A percentile compares a stretch with the other conserved stretches of the same genome.
phyloP scores from a whole-genome alignment of 2,113 vertebrate species.

The Spilogale gracilis region DNA sequence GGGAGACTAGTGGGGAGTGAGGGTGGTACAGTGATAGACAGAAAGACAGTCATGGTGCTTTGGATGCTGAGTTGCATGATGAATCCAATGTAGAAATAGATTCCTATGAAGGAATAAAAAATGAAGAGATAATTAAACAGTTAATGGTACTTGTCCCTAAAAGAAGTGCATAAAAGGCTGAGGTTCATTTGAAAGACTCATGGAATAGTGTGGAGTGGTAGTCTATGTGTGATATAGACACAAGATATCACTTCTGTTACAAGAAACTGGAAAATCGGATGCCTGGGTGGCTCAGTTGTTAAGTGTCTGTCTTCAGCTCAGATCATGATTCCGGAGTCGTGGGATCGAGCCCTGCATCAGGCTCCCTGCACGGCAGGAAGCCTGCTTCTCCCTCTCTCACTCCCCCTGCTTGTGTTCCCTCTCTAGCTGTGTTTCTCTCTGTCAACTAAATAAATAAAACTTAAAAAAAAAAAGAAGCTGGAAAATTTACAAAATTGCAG shows the following conservation, averaged over 20 bases:
- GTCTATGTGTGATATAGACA: not conserved
- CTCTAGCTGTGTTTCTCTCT: too few relatives aligned
- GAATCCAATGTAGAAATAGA: not conserved
- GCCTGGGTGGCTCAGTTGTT: too few relatives aligned
- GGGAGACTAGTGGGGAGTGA: not conserved
- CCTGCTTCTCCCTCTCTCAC: too few relatives aligned
- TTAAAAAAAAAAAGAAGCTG: too few relatives aligned
- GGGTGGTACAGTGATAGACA: not conserved
- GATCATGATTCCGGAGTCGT: too few relatives aligned
- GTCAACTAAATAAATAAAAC: too few relatives aligned
- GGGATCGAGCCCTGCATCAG: too few relatives aligned
- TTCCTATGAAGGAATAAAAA: not conserved
- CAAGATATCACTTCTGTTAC: not conserved
- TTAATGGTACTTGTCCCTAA: not conserved
- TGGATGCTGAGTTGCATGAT: slow-evolving; percentile 89
- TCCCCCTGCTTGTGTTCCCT: too few relatives aligned
- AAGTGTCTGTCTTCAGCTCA: too few relatives aligned
- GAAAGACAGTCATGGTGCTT: slow-evolving; percentile 85
- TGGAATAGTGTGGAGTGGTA: not conserved
- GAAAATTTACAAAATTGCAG: not conserved
- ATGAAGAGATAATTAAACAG: not conserved
- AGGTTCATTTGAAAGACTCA: not conserved
- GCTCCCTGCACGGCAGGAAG: too few relatives aligned
- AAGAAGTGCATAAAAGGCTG: not conserved
- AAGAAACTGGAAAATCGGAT: not conserved